These are phyloP conservation scores for Eupithecia insigniata DNA, from an alignment of 2,888 invertebrate genomes.

Conservation along the genomic window DNA sequence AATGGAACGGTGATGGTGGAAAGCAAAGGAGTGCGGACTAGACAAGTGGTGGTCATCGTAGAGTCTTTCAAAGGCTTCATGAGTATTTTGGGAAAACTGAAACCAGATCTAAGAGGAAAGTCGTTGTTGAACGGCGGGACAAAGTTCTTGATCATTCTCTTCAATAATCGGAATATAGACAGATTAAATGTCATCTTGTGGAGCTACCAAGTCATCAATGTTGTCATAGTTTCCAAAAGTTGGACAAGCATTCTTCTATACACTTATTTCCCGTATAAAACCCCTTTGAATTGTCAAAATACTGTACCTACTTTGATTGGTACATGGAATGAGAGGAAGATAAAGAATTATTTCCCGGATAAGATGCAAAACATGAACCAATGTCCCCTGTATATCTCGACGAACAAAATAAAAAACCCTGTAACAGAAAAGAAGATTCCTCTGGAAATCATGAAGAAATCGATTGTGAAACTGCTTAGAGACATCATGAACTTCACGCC, in stretches of 20 bases:
- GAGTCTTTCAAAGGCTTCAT: slow-evolving; percentile 61
- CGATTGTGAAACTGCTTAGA: slow-evolving; percentile 59
- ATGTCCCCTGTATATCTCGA: slow-evolving; percentile 70
- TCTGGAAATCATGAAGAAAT: slow-evolving; percentile 63
- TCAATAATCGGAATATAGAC: slow-evolving; percentile 55
- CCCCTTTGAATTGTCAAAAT: slow-evolving; percentile 62
- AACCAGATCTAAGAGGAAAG: slow-evolving; percentile 65
- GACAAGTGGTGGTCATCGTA: slow-evolving; percentile 64
- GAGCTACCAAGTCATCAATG: slow-evolving; percentile 62
- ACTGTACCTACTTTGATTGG: slow-evolving; percentile 58
- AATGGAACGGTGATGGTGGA: slow-evolving; percentile 63
- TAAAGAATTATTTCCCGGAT: slow-evolving; percentile 56
- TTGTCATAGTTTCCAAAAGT: slow-evolving; percentile 54
- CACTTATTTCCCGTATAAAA: slow-evolving; percentile 66
- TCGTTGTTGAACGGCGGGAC: slow-evolving; percentile 60
- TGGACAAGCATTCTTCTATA: slow-evolving; percentile 54
- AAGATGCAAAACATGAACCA: slow-evolving; percentile 69
- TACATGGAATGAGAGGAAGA: slow-evolving; percentile 50
- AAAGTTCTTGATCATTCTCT: slow-evolving; percentile 60
- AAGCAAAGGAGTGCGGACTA: slow-evolving; percentile 53
- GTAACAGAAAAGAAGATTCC: slow-evolving; percentile 62
- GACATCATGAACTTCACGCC: slow-evolving; percentile 69
- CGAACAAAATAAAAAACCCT: slow-evolving; percentile 64
- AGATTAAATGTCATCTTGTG: slow-evolving; percentile 61
- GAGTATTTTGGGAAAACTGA: slow-evolving; percentile 55